Evolutionary conservation across 2,797 vertebrate genomes (phyloP).

Genomic region (Lagorchestes hirsutus): DNA sequence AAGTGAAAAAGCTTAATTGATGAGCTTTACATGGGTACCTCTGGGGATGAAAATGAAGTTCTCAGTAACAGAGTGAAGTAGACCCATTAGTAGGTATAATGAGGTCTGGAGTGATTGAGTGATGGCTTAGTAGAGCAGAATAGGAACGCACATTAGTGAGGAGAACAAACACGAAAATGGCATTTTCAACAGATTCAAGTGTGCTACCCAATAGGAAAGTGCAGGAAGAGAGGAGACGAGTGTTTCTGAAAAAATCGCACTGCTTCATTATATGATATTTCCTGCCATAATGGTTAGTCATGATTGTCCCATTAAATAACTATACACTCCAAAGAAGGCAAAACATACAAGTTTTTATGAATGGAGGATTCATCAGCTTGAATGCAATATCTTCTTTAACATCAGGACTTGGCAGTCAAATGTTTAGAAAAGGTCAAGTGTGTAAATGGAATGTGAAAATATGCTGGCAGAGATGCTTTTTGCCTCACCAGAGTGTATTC

Average conservation of each 20-base stretch:
- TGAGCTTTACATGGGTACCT: background rate
- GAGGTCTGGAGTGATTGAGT: background rate
- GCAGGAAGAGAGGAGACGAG: background rate
- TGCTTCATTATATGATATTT: slow-evolving; percentile 64
- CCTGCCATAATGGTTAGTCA: slow-evolving; percentile 63
- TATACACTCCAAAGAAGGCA: slow-evolving; percentile 44
- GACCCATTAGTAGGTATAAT: slow-evolving; percentile 12
- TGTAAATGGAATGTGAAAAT: slow-evolving; percentile 33
- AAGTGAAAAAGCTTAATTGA: rapidly evolving
- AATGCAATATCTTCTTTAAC: slow-evolving; percentile 60
- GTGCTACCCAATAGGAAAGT: slow-evolving; percentile 14
- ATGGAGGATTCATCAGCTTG: slow-evolving; percentile 51
- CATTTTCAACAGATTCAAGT: slow-evolving; percentile 51
- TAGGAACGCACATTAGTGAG: slow-evolving; percentile 21
- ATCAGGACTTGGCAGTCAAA: slow-evolving; percentile 24
- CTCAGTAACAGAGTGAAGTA: background rate
- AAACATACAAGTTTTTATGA: slow-evolving; percentile 64
- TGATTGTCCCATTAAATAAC: slow-evolving; percentile 67
- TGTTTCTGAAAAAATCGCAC: slow-evolving; percentile 52
- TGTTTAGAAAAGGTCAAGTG: slow-evolving; percentile 44
- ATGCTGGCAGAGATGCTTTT: slow-evolving; percentile 84
- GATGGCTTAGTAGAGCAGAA: slow-evolving; percentile 48
- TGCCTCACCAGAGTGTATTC: slow-evolving; percentile 82
- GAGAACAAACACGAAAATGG: slow-evolving; percentile 43
- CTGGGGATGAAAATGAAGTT: background rate